Evolutionary conservation across 2,888 invertebrate species (phyloP).

Genomic region (Acanthopleura granulata): DNA sequence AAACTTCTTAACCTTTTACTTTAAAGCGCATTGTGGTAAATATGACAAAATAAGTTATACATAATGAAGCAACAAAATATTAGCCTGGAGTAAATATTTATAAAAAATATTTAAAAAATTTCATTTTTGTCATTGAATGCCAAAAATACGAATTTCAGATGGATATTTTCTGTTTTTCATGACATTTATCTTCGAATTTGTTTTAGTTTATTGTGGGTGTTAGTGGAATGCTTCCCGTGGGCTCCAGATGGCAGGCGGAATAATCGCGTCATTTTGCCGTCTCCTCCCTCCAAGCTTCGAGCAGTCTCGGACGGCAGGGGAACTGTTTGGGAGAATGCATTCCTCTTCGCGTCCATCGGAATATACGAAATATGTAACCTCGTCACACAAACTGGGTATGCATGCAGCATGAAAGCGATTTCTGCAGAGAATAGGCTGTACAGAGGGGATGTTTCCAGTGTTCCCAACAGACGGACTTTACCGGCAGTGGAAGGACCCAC

Average conservation of each 20-base stretch:
- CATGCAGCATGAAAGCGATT: constrained; percentile 1
- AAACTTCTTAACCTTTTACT: no score
- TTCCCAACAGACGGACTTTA: constrained; percentile 6
- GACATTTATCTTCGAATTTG: no score
- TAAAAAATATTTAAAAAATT: no score
- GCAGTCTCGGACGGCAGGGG: background rate
- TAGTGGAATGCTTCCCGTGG: background rate
- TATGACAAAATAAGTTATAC: no score
- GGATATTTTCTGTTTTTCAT: no score
- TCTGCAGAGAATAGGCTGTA: background rate
- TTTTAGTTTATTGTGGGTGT: no score
- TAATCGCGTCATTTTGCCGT: background rate
- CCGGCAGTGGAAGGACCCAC: constrained; percentile 1
- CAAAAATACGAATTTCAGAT: no score
- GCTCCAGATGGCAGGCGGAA: background rate
- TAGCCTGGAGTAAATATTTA: no score
- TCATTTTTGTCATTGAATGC: no score
- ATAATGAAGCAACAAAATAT: no score
- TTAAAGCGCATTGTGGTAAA: no score
- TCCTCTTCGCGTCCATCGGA: constrained; percentile 12
- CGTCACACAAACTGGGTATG: background rate
- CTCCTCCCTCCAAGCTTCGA: background rate
- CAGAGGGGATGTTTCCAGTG: constrained; percentile 2
- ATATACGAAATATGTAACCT: constrained; percentile 10
- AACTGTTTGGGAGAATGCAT: constrained; percentile 5